Percentiles rank a stretch among this genome's conserved stretches.
Conservation (phyloP, 2,113 vertebrate species). For the Myrmecobius fasciatus region DNA sequence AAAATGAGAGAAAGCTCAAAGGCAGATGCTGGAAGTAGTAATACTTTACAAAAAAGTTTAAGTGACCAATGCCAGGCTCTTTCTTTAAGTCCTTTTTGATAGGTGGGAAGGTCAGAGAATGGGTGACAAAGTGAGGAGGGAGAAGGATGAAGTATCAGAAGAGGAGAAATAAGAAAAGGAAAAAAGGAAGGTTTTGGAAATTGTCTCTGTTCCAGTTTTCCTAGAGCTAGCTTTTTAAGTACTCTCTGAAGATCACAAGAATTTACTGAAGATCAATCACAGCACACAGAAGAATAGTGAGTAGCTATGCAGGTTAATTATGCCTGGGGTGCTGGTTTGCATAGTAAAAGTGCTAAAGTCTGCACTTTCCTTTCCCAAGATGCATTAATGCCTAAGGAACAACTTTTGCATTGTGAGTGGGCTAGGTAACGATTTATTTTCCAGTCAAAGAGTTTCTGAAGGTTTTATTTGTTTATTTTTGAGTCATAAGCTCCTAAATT, state of each 20-base stretch:
- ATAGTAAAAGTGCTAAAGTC: not conserved
- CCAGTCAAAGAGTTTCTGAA: not conserved
- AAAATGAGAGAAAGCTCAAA: not conserved
- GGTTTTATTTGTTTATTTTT: not conserved
- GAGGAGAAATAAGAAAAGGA: not conserved
- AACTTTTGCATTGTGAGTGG: not conserved
- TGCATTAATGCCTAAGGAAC: not conserved
- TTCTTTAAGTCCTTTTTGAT: not conserved
- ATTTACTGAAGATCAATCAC: not conserved
- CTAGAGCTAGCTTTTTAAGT: not conserved
- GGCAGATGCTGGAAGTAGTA: not conserved
- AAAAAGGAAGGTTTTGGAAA: not conserved
- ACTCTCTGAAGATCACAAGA: not conserved
- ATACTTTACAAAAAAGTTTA: not conserved
- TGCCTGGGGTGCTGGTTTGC: not conserved
- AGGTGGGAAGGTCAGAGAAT: not conserved
- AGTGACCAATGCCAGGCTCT: not conserved
- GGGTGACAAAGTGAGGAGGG: not conserved
- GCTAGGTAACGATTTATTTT: not conserved
- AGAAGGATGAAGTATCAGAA: not conserved
- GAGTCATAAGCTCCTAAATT: not conserved
- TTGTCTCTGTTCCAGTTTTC: not conserved
- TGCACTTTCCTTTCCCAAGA: not conserved
- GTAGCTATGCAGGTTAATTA: not conserved
- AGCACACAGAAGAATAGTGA: not conserved